phyloP scores from a whole-genome alignment of 2,797 vertebrate genomes.

The Centropyge bicolor region DNA sequence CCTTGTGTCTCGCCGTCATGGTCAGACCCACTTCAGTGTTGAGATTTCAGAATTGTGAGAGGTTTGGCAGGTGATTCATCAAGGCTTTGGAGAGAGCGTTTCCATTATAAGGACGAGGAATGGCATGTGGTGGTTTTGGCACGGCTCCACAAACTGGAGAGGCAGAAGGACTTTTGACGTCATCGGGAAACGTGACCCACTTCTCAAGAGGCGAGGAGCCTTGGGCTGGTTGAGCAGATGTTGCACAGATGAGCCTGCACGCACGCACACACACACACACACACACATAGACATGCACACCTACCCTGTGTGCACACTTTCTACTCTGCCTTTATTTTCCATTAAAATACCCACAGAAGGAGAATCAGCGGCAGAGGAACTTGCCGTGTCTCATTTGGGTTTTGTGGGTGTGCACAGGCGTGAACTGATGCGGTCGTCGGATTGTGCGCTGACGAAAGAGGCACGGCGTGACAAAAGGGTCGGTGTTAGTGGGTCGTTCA shows the following conservation, averaged over 20 bases:
- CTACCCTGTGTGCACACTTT: constrained; percentile 43
- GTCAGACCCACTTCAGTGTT: constrained; percentile 43
- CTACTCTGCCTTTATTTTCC: constrained; percentile 61
- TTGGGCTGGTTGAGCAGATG: constrained; percentile 83
- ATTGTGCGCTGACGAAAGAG: constrained; percentile 11
- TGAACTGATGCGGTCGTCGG: constrained; percentile 50
- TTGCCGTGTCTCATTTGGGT: constrained; percentile 50
- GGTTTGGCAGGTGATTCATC: constrained; percentile 72
- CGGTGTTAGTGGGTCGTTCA: constrained; percentile 39
- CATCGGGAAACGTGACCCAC: constrained; percentile 85
- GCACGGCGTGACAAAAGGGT: constrained; percentile 40
- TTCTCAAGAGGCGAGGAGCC: constrained; percentile 82
- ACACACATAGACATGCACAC: constrained; percentile 37
- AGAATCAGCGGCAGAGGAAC: constrained; percentile 30
- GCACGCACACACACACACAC: constrained; percentile 21
- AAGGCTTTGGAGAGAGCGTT: constrained; percentile 63
- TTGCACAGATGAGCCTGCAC: constrained; percentile 78
- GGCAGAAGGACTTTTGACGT: constrained; percentile 85
- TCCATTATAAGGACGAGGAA: constrained; percentile 77
- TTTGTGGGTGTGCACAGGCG: constrained; percentile 41
- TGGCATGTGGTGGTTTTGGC: constrained; percentile 81
- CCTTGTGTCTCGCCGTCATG: constrained; percentile 28
- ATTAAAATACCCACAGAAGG: constrained; percentile 56
- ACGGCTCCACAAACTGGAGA: constrained; percentile 73
- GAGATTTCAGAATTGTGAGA: constrained; percentile 48